phyloP scores from a whole-genome alignment of 2,797 vertebrate species.

The Pseudomugil tenellus region DNA sequence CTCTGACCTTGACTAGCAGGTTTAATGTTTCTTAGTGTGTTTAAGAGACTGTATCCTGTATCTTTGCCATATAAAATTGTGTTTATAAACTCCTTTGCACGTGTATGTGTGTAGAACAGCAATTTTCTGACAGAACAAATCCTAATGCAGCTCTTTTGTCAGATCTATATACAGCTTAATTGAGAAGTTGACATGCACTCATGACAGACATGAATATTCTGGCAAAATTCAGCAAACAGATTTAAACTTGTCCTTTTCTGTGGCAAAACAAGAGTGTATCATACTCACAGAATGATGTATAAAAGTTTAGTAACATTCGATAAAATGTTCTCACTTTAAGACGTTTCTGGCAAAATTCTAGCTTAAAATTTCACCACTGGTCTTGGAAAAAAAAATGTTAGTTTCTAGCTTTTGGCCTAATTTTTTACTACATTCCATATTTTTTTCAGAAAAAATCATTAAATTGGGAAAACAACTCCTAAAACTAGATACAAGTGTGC shows the following conservation, averaged over 20 bases:
- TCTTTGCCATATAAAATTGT: conserved; percentile 5
- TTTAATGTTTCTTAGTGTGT: conserved; percentile 14
- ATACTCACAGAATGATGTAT: not conserved
- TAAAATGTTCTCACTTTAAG: not conserved
- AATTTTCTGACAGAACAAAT: conserved; percentile 1
- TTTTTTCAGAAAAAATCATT: too few relatives aligned
- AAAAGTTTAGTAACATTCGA: not conserved
- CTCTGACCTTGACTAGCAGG: conserved; percentile 30
- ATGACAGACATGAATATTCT: not conserved
- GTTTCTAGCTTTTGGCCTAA: too few relatives aligned
- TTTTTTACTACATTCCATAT: too few relatives aligned
- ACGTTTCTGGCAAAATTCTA: too few relatives aligned
- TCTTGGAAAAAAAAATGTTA: not conserved
- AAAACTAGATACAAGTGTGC: too few relatives aligned
- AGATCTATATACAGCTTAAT: not conserved
- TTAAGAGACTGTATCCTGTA: conserved; percentile 57
- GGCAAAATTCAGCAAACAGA: not conserved
- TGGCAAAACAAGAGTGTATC: not conserved
- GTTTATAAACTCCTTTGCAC: not conserved
- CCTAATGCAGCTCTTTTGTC: not conserved
- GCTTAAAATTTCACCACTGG: not conserved
- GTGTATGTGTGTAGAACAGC: not conserved
- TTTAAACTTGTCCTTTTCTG: not conserved
- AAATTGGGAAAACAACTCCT: too few relatives aligned
- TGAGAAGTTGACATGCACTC: not conserved